These are phyloP conservation scores for Cremastinae sp. DNA, from an alignment of 2,888 invertebrate genomes.

Conservation along the genomic window DNA sequence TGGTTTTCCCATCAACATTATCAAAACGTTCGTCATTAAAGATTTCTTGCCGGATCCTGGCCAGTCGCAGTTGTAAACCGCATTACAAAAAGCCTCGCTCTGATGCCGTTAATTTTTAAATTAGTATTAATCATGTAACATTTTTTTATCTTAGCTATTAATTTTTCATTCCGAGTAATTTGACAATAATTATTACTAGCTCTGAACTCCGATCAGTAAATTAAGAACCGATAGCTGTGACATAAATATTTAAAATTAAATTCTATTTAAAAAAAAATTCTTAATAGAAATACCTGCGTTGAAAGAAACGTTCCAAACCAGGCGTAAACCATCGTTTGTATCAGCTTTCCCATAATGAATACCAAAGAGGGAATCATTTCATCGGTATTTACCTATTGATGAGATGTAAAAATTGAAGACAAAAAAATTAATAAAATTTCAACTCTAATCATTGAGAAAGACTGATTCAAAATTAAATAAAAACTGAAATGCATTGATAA, in stretches of 20 bases:
- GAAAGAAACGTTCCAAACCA: conserved; percentile 27
- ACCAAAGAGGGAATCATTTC: conserved; percentile 14
- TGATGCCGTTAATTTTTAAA: conserved; percentile 24
- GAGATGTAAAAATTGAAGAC: neutral
- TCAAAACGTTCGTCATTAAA: conserved; percentile 56
- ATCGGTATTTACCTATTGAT: neutral
- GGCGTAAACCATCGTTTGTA: conserved; percentile 41
- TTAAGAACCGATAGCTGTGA: neutral
- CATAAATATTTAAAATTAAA: too few relatives aligned
- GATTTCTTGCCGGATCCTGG: conserved; percentile 43
- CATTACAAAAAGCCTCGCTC: conserved; percentile 63
- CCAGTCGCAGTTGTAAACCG: conserved; percentile 67
- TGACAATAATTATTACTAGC: neutral
- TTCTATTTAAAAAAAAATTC: too few relatives aligned
- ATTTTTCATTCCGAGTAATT: neutral
- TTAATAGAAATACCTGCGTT: conserved; percentile 11
- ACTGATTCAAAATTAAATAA: neutral
- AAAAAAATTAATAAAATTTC: neutral
- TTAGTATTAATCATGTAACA: neutral
- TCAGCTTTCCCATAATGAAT: conserved; percentile 26
- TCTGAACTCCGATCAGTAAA: neutral
- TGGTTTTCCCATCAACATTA: conserved; percentile 66
- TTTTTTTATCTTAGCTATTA: neutral
- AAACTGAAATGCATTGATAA: too few relatives aligned
- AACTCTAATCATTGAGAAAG: neutral